These are phyloP conservation scores for Ganaspis sp. DNA, from an alignment of 1,140 invertebrate species.

Conservation along the genomic window DNA sequence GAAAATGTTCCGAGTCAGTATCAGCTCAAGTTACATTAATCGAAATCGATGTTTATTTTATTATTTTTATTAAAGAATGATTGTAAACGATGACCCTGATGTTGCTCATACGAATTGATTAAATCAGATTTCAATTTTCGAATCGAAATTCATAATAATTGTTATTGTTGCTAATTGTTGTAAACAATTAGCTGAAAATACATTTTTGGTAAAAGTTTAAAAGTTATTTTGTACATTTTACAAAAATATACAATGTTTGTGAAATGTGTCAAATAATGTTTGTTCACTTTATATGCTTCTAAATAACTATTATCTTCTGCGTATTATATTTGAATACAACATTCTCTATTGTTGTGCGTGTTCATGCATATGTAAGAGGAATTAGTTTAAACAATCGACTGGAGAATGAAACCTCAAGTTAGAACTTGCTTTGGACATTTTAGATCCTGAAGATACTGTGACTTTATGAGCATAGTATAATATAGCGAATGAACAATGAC, in stretches of 20 bases:
- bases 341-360: background rate
- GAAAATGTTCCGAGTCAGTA: background rate
- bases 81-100: too few species aligned
- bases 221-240: too few species aligned
- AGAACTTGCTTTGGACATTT: conserved; percentile 29
- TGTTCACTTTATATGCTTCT: background rate
- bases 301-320: background rate
- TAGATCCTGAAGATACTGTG: conserved; percentile 44
- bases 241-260: too few species aligned
- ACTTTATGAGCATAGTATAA: conserved; percentile 68
- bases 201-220: too few species aligned
- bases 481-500: conserved; percentile 74
- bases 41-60: background rate
- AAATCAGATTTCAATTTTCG: too few species aligned
- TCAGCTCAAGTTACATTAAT: background rate
- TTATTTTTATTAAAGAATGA: background rate
- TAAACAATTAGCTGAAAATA: too few species aligned
- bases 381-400: conserved; percentile 13
- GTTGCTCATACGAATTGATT: too few species aligned
- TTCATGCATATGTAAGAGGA: conserved; percentile 22
- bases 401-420: background rate
- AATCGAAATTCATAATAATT: too few species aligned
- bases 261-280: too few species aligned
- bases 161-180: too few species aligned
- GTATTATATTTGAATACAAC: too few species aligned